Conservation (phyloP, 2,888 invertebrate genomes). For the Glyphotaelius pellucidus region DNA sequence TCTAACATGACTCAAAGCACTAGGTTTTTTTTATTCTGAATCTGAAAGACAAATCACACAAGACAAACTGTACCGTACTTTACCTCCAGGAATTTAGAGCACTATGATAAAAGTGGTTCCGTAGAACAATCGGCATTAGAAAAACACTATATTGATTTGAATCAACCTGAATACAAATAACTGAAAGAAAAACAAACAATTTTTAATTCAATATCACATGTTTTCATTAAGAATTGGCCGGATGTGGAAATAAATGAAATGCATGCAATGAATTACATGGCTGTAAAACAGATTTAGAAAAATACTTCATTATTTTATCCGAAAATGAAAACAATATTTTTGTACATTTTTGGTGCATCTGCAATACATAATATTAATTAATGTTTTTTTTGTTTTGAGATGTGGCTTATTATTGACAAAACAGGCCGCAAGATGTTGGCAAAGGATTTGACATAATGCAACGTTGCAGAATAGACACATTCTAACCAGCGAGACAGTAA, state of each 20-base stretch:
- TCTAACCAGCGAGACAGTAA: neutral
- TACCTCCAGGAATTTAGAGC: neutral
- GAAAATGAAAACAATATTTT: conserved; percentile 45
- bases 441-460: neutral
- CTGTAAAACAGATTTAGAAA: conserved; percentile 55
- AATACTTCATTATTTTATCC: conserved; percentile 56
- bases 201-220: conserved; percentile 46
- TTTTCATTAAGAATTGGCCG: conserved; percentile 53
- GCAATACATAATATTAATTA: conserved; percentile 32
- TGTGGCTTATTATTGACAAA: conserved; percentile 25
- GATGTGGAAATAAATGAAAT: conserved; percentile 50
- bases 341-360: conserved; percentile 56
- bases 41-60: no score
- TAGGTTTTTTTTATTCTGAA: neutral
- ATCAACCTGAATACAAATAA: neutral
- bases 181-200: neutral
- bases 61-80: neutral
- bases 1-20: conserved; percentile 47
- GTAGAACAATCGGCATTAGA: neutral
- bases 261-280: neutral
- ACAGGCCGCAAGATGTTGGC: neutral
- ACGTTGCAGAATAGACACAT: neutral
- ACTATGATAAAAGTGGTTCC: neutral
- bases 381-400: neutral
- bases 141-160: neutral